phyloP scores from a whole-genome alignment of 2,113 vertebrate genomes.

The Rhegmatorhina hoffmannsi region DNA sequence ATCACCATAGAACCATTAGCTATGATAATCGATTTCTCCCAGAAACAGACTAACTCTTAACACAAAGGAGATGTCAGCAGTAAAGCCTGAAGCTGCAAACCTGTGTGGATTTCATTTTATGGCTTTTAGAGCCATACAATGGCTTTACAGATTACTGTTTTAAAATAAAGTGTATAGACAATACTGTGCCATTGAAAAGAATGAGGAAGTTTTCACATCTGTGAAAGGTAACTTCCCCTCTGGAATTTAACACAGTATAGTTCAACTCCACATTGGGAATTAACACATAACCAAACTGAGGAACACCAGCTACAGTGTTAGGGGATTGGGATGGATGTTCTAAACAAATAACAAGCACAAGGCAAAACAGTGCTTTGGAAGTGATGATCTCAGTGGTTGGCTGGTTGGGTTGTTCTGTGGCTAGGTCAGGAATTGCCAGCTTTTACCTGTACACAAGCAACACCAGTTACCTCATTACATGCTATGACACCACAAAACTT shows the following conservation, averaged over 20 bases:
- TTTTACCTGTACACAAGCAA: neutral
- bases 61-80: neutral
- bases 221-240: neutral
- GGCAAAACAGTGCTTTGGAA: neutral
- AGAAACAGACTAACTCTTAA: neutral
- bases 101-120: neutral
- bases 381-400: neutral
- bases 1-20: neutral
- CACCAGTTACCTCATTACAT: fast-evolving
- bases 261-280: neutral
- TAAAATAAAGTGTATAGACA: neutral
- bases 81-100: neutral
- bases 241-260: neutral
- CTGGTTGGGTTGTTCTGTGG: neutral
- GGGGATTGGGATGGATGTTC: neutral
- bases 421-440: neutral
- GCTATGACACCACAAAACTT: neutral
- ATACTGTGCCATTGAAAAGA: neutral
- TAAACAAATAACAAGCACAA: neutral
- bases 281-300: neutral
- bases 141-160: neutral
- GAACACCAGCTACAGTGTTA: neutral
- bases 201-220: neutral
- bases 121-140: neutral
- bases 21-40: neutral